Base-by-base conservation (phyloP, 2,797 vertebrate species). In the Enteromius fasciolatus region DNA sequence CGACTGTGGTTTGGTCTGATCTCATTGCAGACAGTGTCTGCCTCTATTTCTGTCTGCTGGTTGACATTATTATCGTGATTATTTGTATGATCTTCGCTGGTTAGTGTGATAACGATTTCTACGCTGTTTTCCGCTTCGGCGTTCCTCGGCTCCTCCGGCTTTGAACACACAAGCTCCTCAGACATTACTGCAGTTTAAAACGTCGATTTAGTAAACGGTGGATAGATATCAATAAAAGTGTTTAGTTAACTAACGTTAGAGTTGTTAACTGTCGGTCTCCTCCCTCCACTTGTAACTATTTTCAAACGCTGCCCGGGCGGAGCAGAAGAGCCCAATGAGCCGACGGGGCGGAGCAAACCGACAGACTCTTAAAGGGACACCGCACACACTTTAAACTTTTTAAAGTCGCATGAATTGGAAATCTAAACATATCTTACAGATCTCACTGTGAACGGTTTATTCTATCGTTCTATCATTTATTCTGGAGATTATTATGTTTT, bases 121-220 rank as follows among this genome's bases (percentile, higher is more conserved):
- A 68, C 33, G 3, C 14, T 41, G 59, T 77, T 81, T 77, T 79
- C 76, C 80, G 96, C 87, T 90, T 50, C 86, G 88, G 7, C 83
- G 23, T 67, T 31, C 23, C 50, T 59, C 14, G 3, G 14, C 36
- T 70, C 50, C 20, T 18, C 54, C 28, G 81, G 41, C 66, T 61
- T 69, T 20, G 39, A 50, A 39, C 75, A 25, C 8, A 36, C 39
- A 25, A 36, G 23, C 48, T 77, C 81, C n/a, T 61, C 74, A 12
- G 81, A 70, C 81, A 83, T 83, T 41, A 10, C 28, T 76, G 3
- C 48, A 50, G 39, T 15, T 50, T 70, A 44, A 15, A 48, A 33
- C 31, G 17, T 20, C 2, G 57, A 67, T 11, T 4, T 20, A 25
- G 18, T 17, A 39, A 20, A 48, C 7, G 20, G 66, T 0, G 8